Evolutionary conservation across 2,888 invertebrate species (phyloP), one percentile per base, ranked within the genome.

Genomic region (Chydorus sphaericus): DNA sequence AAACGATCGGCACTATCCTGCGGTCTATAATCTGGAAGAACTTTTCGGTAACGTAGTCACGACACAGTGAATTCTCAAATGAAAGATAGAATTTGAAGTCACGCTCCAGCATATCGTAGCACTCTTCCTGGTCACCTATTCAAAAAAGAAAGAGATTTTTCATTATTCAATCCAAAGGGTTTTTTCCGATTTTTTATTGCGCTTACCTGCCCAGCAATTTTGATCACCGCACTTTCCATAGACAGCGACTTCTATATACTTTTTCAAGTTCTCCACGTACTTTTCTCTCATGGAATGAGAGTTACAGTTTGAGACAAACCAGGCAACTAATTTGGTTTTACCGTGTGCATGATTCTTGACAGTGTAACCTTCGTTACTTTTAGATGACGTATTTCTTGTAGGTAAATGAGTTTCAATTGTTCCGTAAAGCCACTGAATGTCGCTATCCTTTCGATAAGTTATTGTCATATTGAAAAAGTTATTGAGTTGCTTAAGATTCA

Each of bases 271-370:
- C 62, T 81, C 79, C 10, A 92, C 93, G 70, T 85, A 94, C 62
- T 86, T 83, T 59, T 91, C 74, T 14, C 96, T 79, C 3, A 84
- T 83, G 69, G 96, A 96, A 54, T 88, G 78, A 3, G 94, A 91
- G 60, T 87, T 89, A 68, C 96, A 96, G 72, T 96, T 96, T 37
- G 93, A 94, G 55, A 96, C 94, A 72, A 96, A 96, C 96, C 94
- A 96, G 54, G 94, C 96, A 5, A 94, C 60, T 30, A 55, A 33
- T 29, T 57, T 61, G 6, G 37, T 51, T 30, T 56, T 56, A 10
- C 54, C 54, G 18, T 16, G 18, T 10, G 54, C 54, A 20, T 38
- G 39, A 26, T 54, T 54, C n/a, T 16, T 38, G n/a, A n/a, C n/a
- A n/a, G n/a, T n/a, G n/a, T n/a, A n/a, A n/a, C n/a, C n/a, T 8